Percentiles rank a stretch among this genome's conserved stretches.
phyloP scores from a whole-genome alignment of 2,113 vertebrate species.

The Ictidomys tridecemlineatus region DNA sequence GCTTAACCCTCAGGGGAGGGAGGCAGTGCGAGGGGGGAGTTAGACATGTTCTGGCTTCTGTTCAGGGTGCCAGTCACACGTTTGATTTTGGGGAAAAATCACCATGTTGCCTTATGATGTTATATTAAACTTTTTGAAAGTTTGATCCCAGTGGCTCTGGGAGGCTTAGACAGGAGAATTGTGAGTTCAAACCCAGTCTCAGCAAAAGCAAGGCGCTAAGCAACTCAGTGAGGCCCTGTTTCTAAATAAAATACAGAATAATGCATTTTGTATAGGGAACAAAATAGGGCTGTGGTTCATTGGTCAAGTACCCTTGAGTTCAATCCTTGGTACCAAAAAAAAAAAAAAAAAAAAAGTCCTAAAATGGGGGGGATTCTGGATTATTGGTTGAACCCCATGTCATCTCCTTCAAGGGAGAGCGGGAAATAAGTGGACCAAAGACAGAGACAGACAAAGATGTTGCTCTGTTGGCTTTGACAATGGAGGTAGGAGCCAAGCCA shows the following conservation, averaged over 20 bases:
- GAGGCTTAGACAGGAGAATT: too few relatives aligned
- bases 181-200: too few relatives aligned
- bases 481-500: background rate
- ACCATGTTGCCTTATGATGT: too few relatives aligned
- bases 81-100: background rate
- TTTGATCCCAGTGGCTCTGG: background rate
- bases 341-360: background rate
- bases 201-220: too few relatives aligned
- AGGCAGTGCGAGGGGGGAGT: background rate
- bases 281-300: too few relatives aligned
- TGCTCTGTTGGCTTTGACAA: background rate
- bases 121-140: background rate
- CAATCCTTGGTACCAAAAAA: too few relatives aligned
- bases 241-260: too few relatives aligned
- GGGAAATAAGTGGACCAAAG: background rate
- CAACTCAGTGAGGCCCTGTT: too few relatives aligned
- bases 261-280: too few relatives aligned
- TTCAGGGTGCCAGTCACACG: background rate
- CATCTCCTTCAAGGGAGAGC: background rate
- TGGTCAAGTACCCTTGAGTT: too few relatives aligned
- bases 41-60: background rate
- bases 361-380: background rate
- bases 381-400: background rate
- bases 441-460: background rate
- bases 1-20: background rate